Evolutionary conservation across 2,797 vertebrate species (phyloP).

Genomic region (Chiroxiphia lanceolata): DNA sequence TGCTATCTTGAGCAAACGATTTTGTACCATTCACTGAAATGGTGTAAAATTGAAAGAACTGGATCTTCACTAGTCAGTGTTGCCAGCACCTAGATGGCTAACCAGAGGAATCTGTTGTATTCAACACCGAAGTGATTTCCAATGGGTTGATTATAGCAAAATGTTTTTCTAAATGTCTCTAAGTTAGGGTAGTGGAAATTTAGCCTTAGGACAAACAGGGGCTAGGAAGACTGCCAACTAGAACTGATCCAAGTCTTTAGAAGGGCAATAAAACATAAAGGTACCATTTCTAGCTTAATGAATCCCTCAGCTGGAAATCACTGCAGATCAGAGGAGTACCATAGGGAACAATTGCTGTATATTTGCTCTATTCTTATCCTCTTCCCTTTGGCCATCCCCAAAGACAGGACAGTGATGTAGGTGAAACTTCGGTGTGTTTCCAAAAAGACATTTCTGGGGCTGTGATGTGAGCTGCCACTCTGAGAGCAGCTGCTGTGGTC

Average conservation of each 20-base stretch:
- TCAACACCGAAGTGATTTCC: background rate
- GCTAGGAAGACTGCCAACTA: background rate
- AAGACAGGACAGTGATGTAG: background rate
- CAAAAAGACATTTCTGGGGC: background rate
- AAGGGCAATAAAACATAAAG: background rate
- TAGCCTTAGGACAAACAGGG: background rate
- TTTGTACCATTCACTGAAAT: background rate
- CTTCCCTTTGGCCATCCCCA: background rate
- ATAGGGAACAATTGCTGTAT: background rate
- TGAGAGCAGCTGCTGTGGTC: background rate
- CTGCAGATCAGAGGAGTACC: background rate
- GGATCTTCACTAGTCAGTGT: background rate
- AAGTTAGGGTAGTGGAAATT: background rate
- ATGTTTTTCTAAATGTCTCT: background rate
- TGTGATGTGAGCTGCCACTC: background rate
- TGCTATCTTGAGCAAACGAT: background rate
- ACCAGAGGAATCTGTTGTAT: background rate
- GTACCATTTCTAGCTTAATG: background rate
- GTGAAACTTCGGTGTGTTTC: background rate
- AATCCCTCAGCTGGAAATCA: background rate
- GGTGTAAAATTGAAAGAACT: background rate
- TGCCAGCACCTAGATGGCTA: background rate
- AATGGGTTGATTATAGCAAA: background rate
- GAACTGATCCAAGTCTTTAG: background rate
- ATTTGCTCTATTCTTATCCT: background rate